These are phyloP conservation scores for Megaceryle torquata DNA, from an alignment of 2,113 vertebrate species.

Conservation along the genomic window DNA sequence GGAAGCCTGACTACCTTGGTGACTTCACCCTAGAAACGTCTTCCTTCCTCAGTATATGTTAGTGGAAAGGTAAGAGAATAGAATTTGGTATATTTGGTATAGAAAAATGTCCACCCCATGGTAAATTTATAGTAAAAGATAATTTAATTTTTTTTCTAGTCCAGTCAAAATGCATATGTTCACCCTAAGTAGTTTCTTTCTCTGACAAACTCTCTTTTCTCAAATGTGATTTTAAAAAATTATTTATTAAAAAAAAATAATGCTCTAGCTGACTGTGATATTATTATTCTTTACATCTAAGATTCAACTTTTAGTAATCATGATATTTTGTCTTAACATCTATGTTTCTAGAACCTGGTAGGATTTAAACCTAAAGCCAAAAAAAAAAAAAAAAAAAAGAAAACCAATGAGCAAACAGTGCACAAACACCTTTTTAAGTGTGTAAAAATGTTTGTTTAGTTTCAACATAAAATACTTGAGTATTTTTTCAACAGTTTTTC, in stretches of 20 bases:
- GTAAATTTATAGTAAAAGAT: neutral
- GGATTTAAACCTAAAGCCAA: too few relatives aligned
- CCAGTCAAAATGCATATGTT: neutral
- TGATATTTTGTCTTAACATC: neutral
- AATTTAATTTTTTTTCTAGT: neutral
- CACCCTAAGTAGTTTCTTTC: neutral
- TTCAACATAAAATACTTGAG: neutral
- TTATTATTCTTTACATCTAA: neutral
- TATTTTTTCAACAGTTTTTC: neutral
- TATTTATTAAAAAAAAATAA: neutral
- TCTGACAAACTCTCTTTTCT: too few relatives aligned
- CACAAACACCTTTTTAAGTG: fast-evolving
- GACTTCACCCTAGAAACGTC: neutral
- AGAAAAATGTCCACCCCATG: neutral
- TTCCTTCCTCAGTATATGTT: neutral
- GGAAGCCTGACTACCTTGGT: neutral
- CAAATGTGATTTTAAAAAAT: neutral
- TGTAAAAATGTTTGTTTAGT: neutral
- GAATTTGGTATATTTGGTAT: neutral
- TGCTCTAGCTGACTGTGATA: neutral
- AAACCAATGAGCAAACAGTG: neutral
- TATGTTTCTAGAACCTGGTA: neutral
- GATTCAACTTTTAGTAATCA: neutral
- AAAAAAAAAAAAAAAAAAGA: too few relatives aligned
- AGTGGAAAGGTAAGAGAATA: neutral